Evolutionary conservation across 2,888 invertebrate species (phyloP).

Genomic region (Nysson spinosus): DNA sequence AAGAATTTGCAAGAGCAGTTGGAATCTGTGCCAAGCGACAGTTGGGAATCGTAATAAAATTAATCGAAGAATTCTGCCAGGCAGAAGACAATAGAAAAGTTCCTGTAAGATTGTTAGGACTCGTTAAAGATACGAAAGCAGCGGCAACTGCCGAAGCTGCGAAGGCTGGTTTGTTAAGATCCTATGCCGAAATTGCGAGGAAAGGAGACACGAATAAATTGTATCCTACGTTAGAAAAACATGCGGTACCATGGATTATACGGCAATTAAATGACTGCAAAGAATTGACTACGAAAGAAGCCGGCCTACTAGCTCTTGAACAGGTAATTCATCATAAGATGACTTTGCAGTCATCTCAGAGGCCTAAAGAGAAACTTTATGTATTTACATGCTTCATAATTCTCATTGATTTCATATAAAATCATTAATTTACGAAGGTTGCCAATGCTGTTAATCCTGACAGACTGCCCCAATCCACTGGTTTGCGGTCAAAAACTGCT

Average conservation of each 20-base stretch:
- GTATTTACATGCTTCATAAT: too few species aligned
- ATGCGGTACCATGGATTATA: constrained; percentile 69
- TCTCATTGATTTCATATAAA: not conserved
- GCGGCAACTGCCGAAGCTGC: constrained; percentile 68
- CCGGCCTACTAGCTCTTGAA: constrained; percentile 69
- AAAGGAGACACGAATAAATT: constrained; percentile 56
- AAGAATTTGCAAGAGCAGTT: constrained; percentile 66
- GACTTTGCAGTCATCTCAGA: too few species aligned
- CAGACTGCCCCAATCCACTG: constrained; percentile 59
- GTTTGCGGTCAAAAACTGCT: constrained; percentile 59
- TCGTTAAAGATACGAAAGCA: constrained; percentile 68
- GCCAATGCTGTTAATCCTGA: constrained; percentile 66
- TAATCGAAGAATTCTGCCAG: constrained; percentile 66
- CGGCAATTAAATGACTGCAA: constrained; percentile 67
- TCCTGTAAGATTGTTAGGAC: constrained; percentile 67
- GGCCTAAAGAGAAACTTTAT: too few species aligned
- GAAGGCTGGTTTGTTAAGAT: constrained; percentile 66
- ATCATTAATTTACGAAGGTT: constrained; percentile 44
- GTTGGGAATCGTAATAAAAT: constrained; percentile 58
- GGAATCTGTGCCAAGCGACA: constrained; percentile 69
- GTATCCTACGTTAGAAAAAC: constrained; percentile 59
- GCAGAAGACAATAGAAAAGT: constrained; percentile 65
- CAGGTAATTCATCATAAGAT: too few species aligned
- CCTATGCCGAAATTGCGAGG: constrained; percentile 68
- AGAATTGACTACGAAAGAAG: constrained; percentile 65